Percentiles rank a stretch among this genome's conserved stretches.
These are phyloP conservation scores for Trichosurus vulpecula DNA, from an alignment of 2,797 vertebrate genomes.

Conservation along the genomic window DNA sequence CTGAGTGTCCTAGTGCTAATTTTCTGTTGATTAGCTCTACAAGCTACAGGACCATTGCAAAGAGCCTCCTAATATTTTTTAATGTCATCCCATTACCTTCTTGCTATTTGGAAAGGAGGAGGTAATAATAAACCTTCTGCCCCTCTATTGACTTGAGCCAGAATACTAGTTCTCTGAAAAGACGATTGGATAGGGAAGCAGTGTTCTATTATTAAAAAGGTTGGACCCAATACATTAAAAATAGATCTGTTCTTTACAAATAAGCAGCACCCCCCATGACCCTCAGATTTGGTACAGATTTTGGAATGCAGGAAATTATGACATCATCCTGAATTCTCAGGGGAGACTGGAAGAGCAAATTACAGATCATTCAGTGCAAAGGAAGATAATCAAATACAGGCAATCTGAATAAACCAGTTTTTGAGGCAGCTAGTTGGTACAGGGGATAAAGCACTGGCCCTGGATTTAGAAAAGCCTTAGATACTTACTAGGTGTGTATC, in stretches of 20 bases:
- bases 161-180: neutral
- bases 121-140: neutral
- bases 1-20: neutral
- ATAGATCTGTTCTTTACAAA: neutral
- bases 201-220: neutral
- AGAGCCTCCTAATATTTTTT: neutral
- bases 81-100: neutral
- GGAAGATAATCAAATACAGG: neutral
- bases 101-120: neutral
- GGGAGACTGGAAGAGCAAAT: neutral
- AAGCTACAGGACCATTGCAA: neutral
- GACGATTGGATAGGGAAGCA: neutral
- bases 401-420: neutral
- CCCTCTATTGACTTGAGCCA: neutral
- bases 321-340: neutral
- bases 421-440: neutral
- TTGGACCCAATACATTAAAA: neutral
- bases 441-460: neutral
- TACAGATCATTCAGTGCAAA: neutral
- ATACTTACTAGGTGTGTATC: neutral
- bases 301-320: neutral
- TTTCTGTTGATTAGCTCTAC: constrained; percentile 3
- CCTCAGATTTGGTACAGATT: neutral
- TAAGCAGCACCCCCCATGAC: neutral
- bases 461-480: neutral